Percentiles rank a stretch among this genome's conserved stretches.
Evolutionary conservation across 2,113 vertebrate genomes (phyloP).

Genomic region (Cheirogaleus medius): DNA sequence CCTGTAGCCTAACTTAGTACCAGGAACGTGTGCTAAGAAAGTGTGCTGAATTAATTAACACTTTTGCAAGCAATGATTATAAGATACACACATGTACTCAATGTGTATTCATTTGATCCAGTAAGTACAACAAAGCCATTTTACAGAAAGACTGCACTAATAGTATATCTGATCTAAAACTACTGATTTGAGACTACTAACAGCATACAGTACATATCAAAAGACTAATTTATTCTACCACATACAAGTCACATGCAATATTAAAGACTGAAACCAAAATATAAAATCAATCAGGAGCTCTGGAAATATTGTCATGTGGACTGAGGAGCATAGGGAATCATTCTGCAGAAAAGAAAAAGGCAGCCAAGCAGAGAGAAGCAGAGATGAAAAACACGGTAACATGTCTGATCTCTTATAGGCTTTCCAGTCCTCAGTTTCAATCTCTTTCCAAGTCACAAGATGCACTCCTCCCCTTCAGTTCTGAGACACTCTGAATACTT

Average conservation of each 20-base stretch:
- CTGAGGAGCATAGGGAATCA: neutral
- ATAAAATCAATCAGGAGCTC: conserved; percentile 11
- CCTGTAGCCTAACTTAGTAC: neutral
- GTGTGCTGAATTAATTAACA: conserved; percentile 4
- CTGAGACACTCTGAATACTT: neutral
- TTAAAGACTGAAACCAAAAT: neutral
- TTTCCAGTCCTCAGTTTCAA: neutral
- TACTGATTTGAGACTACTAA: neutral
- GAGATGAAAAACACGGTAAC: neutral
- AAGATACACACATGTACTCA: neutral
- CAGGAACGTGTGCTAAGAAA: neutral
- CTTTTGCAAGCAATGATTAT: conserved; percentile 11
- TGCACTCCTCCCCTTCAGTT: neutral
- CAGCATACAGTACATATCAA: neutral
- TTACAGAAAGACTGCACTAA: neutral
- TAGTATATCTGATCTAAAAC: neutral
- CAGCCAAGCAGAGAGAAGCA: neutral
- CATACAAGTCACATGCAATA: neutral
- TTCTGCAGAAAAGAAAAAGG: neutral
- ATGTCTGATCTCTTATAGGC: neutral
- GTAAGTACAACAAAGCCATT: neutral
- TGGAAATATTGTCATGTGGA: neutral
- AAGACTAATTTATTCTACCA: conserved; percentile 7
- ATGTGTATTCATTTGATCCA: neutral
- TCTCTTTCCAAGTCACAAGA: neutral